A percentile compares a stretch with the other conserved stretches of the same genome.
Evolutionary conservation across 2,888 invertebrate genomes (phyloP).

Genomic region (Caenorhabditis sulstoni): DNA sequence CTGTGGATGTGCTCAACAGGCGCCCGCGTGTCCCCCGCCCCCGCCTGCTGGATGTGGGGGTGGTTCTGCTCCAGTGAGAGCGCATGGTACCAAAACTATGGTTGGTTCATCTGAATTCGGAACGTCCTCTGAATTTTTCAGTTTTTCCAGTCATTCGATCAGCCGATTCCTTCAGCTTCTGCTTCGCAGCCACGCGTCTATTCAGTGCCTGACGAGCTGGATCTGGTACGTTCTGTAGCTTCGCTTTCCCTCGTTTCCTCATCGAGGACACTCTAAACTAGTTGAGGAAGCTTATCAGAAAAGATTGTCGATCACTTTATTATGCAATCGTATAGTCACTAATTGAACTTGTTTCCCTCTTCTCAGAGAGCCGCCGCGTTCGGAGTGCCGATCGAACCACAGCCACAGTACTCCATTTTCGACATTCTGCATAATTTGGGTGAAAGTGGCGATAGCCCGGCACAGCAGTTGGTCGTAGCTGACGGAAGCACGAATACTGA

Average conservation of each 20-base stretch:
- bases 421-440: slow-evolving; percentile 65
- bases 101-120: neutral
- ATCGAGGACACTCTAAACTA: neutral
- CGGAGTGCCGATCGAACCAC: slow-evolving; percentile 62
- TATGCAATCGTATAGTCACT: slow-evolving; percentile 17
- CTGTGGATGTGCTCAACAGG: slow-evolving; percentile 48
- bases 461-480: slow-evolving; percentile 41
- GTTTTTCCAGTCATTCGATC: slow-evolving; percentile 28
- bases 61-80: slow-evolving; percentile 1
- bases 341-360: slow-evolving; percentile 40
- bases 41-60: slow-evolving; percentile 38
- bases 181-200: slow-evolving; percentile 33
- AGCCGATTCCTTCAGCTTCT: slow-evolving; percentile 5
- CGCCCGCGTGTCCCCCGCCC: slow-evolving; percentile 56
- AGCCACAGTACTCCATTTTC: slow-evolving; percentile 49
- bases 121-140: slow-evolving; percentile 1
- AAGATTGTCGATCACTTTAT: neutral
- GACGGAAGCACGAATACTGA: slow-evolving; percentile 46
- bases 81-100: slow-evolving; percentile 38
- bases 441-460: slow-evolving; percentile 40
- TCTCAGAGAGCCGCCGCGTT: slow-evolving; percentile 68
- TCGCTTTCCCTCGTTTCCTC: neutral
- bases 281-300: slow-evolving; percentile 5
- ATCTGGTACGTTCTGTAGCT: slow-evolving; percentile 62
- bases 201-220: slow-evolving; percentile 61